These are phyloP conservation scores for Minunthozetes semirufus DNA, from an alignment of 2,888 invertebrate species.

Conservation along the genomic window DNA sequence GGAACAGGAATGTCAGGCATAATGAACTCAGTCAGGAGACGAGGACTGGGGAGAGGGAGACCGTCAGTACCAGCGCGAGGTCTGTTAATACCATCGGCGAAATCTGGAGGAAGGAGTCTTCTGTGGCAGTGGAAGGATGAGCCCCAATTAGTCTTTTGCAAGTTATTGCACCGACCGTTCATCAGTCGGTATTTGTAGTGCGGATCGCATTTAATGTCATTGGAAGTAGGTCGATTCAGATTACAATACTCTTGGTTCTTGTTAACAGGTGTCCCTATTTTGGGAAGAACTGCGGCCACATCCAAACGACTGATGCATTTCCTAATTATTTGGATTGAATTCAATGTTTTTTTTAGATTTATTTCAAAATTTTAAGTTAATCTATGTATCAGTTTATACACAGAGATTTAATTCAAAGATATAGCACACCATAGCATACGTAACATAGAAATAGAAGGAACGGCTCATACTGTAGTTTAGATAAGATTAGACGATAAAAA, in stretches of 20 bases:
- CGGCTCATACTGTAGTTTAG: no score
- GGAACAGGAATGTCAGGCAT: slow-evolving; percentile 36
- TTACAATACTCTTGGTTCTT: slow-evolving; percentile 36
- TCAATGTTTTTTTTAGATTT: no score
- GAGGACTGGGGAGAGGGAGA: slow-evolving; percentile 46
- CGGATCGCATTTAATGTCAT: slow-evolving; percentile 34
- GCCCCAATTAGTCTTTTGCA: slow-evolving; percentile 49
- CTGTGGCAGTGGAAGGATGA: slow-evolving; percentile 49
- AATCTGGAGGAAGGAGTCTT: slow-evolving; percentile 50
- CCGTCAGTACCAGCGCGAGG: slow-evolving; percentile 54
- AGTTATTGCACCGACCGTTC: slow-evolving; percentile 50
- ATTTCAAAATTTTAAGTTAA: no score
- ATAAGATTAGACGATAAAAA: no score
- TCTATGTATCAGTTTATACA: no score
- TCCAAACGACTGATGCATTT: slow-evolving; percentile 34
- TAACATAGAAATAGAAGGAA: no score
- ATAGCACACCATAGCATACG: no score
- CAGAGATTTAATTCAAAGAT: no score
- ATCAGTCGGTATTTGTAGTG: slow-evolving; percentile 41
- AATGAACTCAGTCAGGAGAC: slow-evolving; percentile 39
- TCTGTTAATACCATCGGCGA: slow-evolving; percentile 54
- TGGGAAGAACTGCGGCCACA: slow-evolving; percentile 29
- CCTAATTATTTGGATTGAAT: not conserved
- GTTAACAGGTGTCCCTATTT: slow-evolving; percentile 23
- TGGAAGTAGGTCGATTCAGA: slow-evolving; percentile 26